Percentiles rank a stretch among this genome's conserved stretches.
Evolutionary conservation across 2,797 vertebrate genomes (phyloP).

Genomic region (Dicrostonyx torquatus): DNA sequence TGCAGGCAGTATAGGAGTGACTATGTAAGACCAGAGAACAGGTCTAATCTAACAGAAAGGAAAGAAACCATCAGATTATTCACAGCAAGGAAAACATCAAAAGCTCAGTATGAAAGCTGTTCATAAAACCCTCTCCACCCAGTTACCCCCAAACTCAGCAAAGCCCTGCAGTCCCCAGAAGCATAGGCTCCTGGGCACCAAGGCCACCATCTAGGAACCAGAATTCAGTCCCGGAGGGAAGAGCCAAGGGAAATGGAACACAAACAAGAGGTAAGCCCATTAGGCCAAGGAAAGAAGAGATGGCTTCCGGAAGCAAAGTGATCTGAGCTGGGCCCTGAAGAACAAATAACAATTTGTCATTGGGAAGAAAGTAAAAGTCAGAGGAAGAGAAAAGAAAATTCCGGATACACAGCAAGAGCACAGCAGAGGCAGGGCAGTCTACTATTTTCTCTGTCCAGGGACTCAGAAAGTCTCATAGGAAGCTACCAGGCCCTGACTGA

Average conservation of each 20-base stretch:
- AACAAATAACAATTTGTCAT: neutral
- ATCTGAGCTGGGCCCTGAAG: neutral
- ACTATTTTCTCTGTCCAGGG: neutral
- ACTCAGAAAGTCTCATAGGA: neutral
- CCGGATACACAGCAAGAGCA: neutral
- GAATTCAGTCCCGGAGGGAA: neutral
- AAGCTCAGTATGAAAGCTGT: neutral
- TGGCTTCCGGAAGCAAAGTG: neutral
- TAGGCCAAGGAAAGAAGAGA: neutral
- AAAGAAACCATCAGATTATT: neutral
- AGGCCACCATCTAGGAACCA: neutral
- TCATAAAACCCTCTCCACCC: neutral
- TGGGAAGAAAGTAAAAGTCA: neutral
- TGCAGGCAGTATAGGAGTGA: neutral
- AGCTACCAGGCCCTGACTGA: neutral
- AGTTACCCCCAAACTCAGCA: neutral
- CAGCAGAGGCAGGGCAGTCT: neutral
- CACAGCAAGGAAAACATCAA: constrained; percentile 9
- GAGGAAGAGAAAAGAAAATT: neutral
- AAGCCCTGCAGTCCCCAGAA: neutral
- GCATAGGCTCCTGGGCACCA: neutral
- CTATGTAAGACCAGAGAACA: neutral
- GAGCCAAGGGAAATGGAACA: neutral
- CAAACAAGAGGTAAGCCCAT: neutral
- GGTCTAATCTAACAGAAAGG: neutral